Conservation (phyloP, 2,888 invertebrate genomes). For the Charanyca ferruginea region DNA sequence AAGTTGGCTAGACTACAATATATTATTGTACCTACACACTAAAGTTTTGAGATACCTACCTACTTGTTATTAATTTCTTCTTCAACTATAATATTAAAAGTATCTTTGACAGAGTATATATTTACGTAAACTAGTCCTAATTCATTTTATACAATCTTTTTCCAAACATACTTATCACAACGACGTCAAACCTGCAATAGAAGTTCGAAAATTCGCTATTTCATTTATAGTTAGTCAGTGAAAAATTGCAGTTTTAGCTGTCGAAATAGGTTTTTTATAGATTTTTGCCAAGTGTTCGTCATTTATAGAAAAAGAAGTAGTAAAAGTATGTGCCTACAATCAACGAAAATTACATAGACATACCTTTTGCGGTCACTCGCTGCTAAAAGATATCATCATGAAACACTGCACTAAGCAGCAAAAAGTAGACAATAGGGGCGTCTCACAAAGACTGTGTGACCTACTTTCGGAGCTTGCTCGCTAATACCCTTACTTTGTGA, state of each 20-base stretch:
- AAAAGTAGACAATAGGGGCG: constrained; percentile 82
- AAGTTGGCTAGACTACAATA: background rate
- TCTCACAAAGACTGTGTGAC: constrained; percentile 83
- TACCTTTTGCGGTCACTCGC: constrained; percentile 74
- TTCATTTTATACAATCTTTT: background rate
- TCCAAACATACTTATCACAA: too few species aligned
- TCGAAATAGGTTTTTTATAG: too few species aligned
- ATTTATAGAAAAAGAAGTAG: constrained; percentile 3
- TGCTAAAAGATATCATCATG: constrained; percentile 74
- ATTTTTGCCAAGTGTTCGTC: too few species aligned
- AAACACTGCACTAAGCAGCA: constrained; percentile 72
- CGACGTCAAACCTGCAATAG: too few species aligned
- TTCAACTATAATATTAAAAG: background rate
- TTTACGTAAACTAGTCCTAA: too few species aligned
- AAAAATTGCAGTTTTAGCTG: too few species aligned
- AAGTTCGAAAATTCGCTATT: too few species aligned
- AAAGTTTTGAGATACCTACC: too few species aligned
- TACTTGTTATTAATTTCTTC: too few species aligned
- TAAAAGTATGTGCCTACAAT: constrained; percentile 57
- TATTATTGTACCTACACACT: too few species aligned
- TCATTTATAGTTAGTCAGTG: too few species aligned
- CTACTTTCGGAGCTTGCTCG: constrained; percentile 76
- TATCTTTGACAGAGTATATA: background rate
- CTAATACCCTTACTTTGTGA: constrained; percentile 83
- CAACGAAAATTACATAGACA: constrained; percentile 67